These are phyloP conservation scores for Hoplias malabaricus DNA, from an alignment of 2,113 vertebrate genomes.

Conservation along the genomic window DNA sequence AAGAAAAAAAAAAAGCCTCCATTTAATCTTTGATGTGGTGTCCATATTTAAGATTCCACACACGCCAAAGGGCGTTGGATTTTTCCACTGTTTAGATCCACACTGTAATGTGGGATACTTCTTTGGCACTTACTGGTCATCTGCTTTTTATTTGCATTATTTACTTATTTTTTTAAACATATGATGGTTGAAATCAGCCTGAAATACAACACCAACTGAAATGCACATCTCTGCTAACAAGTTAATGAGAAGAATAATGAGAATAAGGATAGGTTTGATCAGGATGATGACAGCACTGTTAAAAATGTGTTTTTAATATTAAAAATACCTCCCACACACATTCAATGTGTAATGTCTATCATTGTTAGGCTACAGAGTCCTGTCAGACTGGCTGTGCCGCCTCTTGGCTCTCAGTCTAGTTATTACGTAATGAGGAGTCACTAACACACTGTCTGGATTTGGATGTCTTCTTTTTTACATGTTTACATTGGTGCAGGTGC, in stretches of 20 bases:
- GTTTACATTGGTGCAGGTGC: conserved; percentile 31
- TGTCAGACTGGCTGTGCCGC: conserved; percentile 44
- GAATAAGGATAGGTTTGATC: not conserved
- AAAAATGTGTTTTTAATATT: conserved; percentile 6
- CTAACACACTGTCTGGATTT: conserved; percentile 24
- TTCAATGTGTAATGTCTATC: not conserved
- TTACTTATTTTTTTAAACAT: not conserved
- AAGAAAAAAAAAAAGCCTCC: not conserved
- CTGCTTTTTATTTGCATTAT: conserved; percentile 17
- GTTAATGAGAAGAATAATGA: not conserved
- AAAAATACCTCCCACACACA: not conserved
- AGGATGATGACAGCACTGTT: not conserved
- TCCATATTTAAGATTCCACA: conserved; percentile 22
- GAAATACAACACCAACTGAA: not conserved
- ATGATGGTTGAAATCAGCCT: not conserved
- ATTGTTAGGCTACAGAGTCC: conserved; percentile 10
- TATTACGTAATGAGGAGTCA: conserved; percentile 33
- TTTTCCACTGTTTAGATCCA: conserved; percentile 23
- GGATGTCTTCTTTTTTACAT: conserved; percentile 11
- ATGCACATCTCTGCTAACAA: not conserved
- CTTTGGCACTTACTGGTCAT: not conserved
- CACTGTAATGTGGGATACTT: conserved; percentile 6
- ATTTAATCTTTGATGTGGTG: conserved; percentile 23
- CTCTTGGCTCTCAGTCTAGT: conserved; percentile 18
- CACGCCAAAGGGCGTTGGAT: not conserved